Base-by-base conservation (phyloP, 2,113 vertebrate genomes). In the Boleophthalmus pectinirostris region DNA sequence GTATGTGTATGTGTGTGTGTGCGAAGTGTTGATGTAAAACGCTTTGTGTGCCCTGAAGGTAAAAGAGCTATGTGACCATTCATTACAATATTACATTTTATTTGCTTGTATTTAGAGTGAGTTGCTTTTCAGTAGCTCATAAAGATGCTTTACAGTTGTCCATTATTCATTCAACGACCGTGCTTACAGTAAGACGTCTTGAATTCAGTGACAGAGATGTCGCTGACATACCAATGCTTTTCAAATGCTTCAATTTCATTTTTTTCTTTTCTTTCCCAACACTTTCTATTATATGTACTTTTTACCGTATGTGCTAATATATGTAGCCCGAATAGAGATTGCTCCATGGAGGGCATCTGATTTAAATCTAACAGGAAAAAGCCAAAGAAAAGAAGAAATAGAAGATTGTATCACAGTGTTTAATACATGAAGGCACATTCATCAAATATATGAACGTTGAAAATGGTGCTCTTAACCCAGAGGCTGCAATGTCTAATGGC, bases 401-500 rank as follows among this genome's bases (percentile, higher is more conserved):
- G 8, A 61, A 13, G 23, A 60, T 15, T 5, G 15, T 18, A 61
- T 33, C 25, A 61, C 24, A 61, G 29, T 64, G 58, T 66, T 63
- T 16, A 54, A 25, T 43, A 56, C 60, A 23, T 66, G 64, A 46
- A 66, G 13, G 21, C 11, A 45, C 66, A 14, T 69, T 64, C 43
- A 53, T 65, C 43, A 68, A 49, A 29, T 47, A 63, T 13, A 29
- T 46, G 23, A 74, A 29, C 57, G 57, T 47, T 63, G 10, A 72
- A 63, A 54, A 82, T 45, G 24, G 51, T 6, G 23, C 54, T 15
- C 21, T 20, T 1, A 54, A 61, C 58, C 45, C 49, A 46, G 14
- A 57, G 12, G 13, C 20, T 57, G 73, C 76, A 76, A 18, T 3
- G 72, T 69, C 66, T 18, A 25, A 14, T 24, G 38, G 38, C 53